phyloP scores from a whole-genome alignment of 2,797 vertebrate genomes.

The Labroides dimidiatus region DNA sequence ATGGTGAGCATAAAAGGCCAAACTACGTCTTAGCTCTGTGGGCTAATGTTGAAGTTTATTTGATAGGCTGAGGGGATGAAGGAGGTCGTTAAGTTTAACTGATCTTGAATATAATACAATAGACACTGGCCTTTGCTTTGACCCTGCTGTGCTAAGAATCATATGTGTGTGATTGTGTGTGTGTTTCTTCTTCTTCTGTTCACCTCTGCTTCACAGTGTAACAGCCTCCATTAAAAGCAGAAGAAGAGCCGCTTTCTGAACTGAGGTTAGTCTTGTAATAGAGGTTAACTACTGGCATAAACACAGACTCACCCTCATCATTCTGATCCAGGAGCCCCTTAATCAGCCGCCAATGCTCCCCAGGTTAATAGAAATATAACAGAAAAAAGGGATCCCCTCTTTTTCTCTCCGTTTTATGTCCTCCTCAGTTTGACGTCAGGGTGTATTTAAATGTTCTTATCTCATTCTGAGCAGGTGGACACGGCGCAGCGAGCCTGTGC shows the following conservation, averaged over 20 bases:
- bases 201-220: conserved; percentile 23
- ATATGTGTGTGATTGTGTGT: conserved; percentile 10
- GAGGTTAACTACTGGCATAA: conserved; percentile 76
- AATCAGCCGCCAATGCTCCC: conserved; percentile 51
- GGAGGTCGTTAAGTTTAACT: conserved; percentile 80
- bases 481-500: not conserved
- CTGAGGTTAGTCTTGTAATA: conserved; percentile 70
- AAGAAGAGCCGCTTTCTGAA: conserved; percentile 40
- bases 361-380: conserved; percentile 73
- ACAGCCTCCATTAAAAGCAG: conserved; percentile 50
- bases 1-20: conserved; percentile 67
- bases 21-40: conserved; percentile 40
- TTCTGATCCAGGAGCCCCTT: conserved; percentile 47
- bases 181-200: conserved; percentile 7
- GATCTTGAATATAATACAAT: conserved; percentile 68
- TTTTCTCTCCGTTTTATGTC: conserved; percentile 44
- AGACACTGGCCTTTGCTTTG: conserved; percentile 56
- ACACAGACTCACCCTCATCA: conserved; percentile 47
- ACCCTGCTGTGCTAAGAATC: conserved; percentile 33
- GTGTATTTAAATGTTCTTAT: conserved; percentile 53
- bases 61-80: conserved; percentile 65
- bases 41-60: conserved; percentile 72
- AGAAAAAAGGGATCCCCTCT: conserved; percentile 42
- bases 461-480: conserved; percentile 26
- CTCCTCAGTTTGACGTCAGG: conserved; percentile 28